Percentiles rank a stretch among this genome's conserved stretches.
phyloP scores from a whole-genome alignment of 2,797 vertebrate species.

The Liasis olivaceus region DNA sequence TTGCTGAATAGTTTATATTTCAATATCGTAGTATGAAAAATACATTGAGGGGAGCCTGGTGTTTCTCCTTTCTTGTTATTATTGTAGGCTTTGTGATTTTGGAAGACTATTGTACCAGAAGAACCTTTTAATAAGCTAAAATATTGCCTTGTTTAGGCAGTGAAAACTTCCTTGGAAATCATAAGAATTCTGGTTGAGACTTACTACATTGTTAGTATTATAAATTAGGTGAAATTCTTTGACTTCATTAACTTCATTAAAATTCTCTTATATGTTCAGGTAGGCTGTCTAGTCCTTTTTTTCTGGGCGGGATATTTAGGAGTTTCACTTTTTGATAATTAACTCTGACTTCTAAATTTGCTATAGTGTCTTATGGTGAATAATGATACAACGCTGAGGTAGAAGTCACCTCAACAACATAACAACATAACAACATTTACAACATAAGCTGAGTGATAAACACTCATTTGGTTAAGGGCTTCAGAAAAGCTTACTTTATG shows the following conservation, averaged over 20 bases:
- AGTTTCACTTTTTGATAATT: fast-evolving
- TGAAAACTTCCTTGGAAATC: neutral
- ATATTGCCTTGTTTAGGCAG: neutral
- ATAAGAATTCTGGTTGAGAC: neutral
- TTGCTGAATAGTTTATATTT: neutral
- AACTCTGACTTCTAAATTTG: neutral
- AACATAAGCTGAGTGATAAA: neutral
- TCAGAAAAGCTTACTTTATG: neutral
- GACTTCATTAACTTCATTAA: neutral
- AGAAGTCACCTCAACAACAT: neutral
- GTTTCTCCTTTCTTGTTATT: neutral
- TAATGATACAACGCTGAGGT: neutral
- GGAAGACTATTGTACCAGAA: neutral
- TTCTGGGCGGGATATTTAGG: neutral
- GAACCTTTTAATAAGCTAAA: neutral
- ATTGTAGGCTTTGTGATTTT: neutral
- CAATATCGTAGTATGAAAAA: neutral
- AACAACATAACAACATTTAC: no score
- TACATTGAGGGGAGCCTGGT: neutral
- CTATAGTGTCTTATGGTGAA: neutral
- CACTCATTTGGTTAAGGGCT: neutral
- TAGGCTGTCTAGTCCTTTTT: neutral
- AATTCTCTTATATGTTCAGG: neutral
- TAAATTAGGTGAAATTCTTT: neutral
- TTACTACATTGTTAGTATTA: neutral